phyloP scores from a whole-genome alignment of 2,888 invertebrate genomes.

The Alloscopus bannaensis region DNA sequence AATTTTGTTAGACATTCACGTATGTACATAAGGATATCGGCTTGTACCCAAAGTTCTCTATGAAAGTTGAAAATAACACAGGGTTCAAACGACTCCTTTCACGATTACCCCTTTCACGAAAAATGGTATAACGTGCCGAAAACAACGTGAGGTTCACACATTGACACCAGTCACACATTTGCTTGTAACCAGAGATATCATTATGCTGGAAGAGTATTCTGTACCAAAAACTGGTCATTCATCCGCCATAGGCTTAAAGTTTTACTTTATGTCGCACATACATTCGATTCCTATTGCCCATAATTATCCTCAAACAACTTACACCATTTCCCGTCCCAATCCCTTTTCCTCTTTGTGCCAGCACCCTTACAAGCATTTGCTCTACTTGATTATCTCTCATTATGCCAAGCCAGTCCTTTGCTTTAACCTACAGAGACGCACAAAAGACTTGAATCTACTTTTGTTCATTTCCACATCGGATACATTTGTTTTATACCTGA shows the following conservation, averaged over 20 bases:
- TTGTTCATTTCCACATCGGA: background rate
- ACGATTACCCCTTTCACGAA: background rate
- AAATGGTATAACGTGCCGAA: constrained; percentile 68
- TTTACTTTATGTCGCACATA: background rate
- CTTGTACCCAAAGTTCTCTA: too few relatives aligned
- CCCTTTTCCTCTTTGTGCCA: constrained; percentile 32
- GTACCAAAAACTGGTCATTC: constrained; percentile 21
- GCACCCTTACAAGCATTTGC: constrained; percentile 32
- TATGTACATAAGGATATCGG: too few relatives aligned
- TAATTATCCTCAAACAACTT: constrained; percentile 49
- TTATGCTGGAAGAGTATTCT: too few relatives aligned
- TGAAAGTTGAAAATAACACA: too few relatives aligned
- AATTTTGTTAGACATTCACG: too few relatives aligned
- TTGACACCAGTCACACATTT: constrained; percentile 52
- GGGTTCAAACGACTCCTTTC: background rate
- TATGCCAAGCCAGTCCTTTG: constrained; percentile 13
- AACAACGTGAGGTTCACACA: constrained; percentile 71
- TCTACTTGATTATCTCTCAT: constrained; percentile 44
- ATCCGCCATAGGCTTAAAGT: background rate
- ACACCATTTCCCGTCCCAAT: constrained; percentile 47
- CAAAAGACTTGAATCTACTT: background rate
- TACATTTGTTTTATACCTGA: background rate
- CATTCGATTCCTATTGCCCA: constrained; percentile 2
- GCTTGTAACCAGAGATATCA: too few relatives aligned
- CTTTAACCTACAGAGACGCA: constrained; percentile 23